These are phyloP conservation scores for Ictalurus furcatus DNA, from an alignment of 2,113 vertebrate genomes.

Conservation along the genomic window DNA sequence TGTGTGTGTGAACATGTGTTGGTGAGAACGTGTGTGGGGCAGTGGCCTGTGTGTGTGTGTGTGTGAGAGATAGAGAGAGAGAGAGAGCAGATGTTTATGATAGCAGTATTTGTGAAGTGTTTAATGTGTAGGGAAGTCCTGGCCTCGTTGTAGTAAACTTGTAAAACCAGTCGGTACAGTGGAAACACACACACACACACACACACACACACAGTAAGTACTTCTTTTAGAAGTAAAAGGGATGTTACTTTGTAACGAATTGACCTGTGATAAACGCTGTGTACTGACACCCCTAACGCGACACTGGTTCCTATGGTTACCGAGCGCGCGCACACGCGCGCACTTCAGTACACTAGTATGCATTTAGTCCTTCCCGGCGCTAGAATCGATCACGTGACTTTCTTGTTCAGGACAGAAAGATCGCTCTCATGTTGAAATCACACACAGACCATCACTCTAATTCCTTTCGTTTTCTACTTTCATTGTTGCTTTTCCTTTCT, in stretches of 20 bases:
- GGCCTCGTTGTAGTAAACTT: constrained; percentile 10
- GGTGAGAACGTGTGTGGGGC: no score
- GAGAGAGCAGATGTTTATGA: background rate
- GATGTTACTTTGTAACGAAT: background rate
- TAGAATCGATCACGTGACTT: background rate
- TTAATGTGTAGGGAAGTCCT: background rate
- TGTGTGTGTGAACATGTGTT: no score
- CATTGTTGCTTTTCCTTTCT: no score
- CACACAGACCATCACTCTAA: background rate
- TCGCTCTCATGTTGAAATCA: background rate
- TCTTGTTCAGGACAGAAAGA: background rate
- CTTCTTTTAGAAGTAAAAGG: background rate
- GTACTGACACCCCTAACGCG: background rate
- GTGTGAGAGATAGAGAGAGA: no score
- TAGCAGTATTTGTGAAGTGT: background rate
- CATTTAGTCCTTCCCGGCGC: background rate
- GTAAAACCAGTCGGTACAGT: constrained; percentile 44
- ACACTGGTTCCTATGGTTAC: background rate
- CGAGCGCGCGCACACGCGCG: background rate
- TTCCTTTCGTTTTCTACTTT: no score
- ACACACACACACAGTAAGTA: background rate
- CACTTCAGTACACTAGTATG: background rate
- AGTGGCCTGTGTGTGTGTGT: no score
- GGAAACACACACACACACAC: background rate
- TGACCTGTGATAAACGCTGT: background rate